Evolutionary conservation across 1,140 invertebrate genomes (phyloP), one percentile per base, ranked within the genome.

Genomic region (Caerostris extrusa): DNA sequence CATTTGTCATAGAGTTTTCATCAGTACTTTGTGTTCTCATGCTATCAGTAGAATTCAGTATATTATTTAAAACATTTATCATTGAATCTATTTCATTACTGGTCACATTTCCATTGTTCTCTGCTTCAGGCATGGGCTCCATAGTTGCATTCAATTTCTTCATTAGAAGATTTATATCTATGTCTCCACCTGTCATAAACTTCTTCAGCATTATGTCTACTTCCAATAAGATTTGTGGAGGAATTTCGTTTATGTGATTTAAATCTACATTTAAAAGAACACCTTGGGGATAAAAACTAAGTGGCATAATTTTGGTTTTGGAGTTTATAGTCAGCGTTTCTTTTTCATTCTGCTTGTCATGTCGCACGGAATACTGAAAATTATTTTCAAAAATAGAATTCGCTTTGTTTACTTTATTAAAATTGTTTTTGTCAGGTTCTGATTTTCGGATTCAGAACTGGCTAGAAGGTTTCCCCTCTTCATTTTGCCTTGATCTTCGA

Each of bases 131-230:
- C 90, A 92, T 92, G 12, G 6, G 55, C 60, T 87, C 82, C 14
- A 61, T 71, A 34, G 92, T 81, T 55, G 92, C 86, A 82, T 93
- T 93, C 17, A 93, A 34, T 19, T 89, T 77, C 7, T 64, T 81
- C 55, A 60, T 69, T 55, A 93, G 64, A 64, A 93, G 57, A 19
- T 88, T 77, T 53, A 93, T 19, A 57, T 93, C 67, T 55, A 93
- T 93, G 17, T 93, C 17, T 17, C 92, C 92, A 56, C 82, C 58
- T 10, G 19, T 81, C 92, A 93, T 93, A 67, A 60, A 93, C 57
- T 58, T 93, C 14, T 93, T 93, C 12, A 93, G 92, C 92, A 93
- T 93, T 55, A 55, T 93, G 56, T 93, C 92, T 5, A 93, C 92
- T 82, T 93, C 92, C 1, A 88, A 8, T 7, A 93, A 58, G 58